Conservation (phyloP, 2,888 invertebrate genomes). For the Aquatica leii region DNA sequence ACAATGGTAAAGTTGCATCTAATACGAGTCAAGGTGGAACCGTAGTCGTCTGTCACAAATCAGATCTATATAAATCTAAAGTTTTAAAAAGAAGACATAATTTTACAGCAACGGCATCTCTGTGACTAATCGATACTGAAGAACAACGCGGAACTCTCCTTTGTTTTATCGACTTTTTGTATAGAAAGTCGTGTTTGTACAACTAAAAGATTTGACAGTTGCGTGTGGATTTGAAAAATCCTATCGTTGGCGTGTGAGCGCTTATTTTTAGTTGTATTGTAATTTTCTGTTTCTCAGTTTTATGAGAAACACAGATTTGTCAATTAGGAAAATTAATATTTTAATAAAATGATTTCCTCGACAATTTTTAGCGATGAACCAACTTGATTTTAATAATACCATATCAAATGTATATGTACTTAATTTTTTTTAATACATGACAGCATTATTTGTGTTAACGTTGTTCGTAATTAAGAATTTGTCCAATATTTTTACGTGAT, state of each 20-base stretch:
- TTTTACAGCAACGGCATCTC: conserved; percentile 71
- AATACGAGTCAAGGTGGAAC: conserved; percentile 64
- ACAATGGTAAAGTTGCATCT: conserved; percentile 55
- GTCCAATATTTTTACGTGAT: conserved; percentile 20
- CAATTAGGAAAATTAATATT: conserved; percentile 24
- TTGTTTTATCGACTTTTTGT: conserved; percentile 35
- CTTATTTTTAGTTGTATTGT: not conserved
- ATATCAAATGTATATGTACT: conserved; percentile 18
- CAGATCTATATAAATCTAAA: conserved; percentile 66
- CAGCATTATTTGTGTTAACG: conserved; percentile 8
- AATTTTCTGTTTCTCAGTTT: conserved; percentile 52
- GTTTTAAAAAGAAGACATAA: conserved; percentile 67
- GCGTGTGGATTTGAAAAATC: conserved; percentile 11
- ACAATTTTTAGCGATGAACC: conserved; percentile 20
- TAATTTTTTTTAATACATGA: conserved; percentile 1
- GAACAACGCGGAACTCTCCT: conserved; percentile 50
- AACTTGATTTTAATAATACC: conserved; percentile 14
- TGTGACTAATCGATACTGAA: conserved; percentile 66
- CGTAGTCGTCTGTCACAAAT: conserved; percentile 68
- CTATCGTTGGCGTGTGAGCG: not conserved
- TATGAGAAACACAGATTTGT: conserved; percentile 48
- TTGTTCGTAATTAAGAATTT: conserved; percentile 4
- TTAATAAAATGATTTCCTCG: conserved; percentile 29
- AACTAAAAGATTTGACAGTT: conserved; percentile 14
- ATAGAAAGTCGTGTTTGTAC: conserved; percentile 30